Base-by-base conservation (phyloP, 2,888 invertebrate species). In the Plagodis pulveraria region DNA sequence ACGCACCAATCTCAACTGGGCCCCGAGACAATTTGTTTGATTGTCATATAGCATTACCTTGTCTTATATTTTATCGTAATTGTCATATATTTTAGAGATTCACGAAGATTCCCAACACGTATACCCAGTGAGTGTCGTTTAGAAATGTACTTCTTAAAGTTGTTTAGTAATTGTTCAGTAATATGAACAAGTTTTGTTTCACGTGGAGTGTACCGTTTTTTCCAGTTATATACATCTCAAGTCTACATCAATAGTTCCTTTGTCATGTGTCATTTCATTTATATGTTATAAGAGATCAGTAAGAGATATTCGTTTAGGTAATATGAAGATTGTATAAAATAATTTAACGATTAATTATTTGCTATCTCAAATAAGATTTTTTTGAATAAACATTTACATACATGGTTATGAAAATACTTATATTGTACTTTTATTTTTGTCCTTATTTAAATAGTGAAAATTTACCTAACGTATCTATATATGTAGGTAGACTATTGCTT, bases 211-310 rank as follows among this genome's bases (percentile, higher is more conserved):
- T 35, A 43, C 10, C 7, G n/a, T 47, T 82, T 42, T 10, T 36
- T 10, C 35, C 8, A 12, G 5, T 42, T 42, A n/a, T 41, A 48
- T 43, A 22, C 87, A 89, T 89, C 86, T 89, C 89, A 86, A 89
- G 86, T 90, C 83, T 79, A 84, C 79, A 85, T 89, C 92, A 89
- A 93, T 88, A 91, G 93, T 93, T 93, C 93, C 93, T 93, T 88
- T 90, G 81, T 88, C 83, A 91, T 90, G 93, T 93, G 93, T 93
- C 92, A 92, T 93, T 84, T 88, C 86, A 85, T 86, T 22, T 81
- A 88, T 89, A 81, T 83, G 79, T 88, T 40, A 83, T 85, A 82
- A 55, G 55, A 59, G 42, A 55, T 47, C 59, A 59, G 80, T 83
- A 83, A 78, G 74, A 83, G 79, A 83, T 88, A 81, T 85, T 86